These are phyloP conservation scores for Hydroisotoma schaefferi DNA, from an alignment of 2,888 invertebrate species.

Conservation along the genomic window DNA sequence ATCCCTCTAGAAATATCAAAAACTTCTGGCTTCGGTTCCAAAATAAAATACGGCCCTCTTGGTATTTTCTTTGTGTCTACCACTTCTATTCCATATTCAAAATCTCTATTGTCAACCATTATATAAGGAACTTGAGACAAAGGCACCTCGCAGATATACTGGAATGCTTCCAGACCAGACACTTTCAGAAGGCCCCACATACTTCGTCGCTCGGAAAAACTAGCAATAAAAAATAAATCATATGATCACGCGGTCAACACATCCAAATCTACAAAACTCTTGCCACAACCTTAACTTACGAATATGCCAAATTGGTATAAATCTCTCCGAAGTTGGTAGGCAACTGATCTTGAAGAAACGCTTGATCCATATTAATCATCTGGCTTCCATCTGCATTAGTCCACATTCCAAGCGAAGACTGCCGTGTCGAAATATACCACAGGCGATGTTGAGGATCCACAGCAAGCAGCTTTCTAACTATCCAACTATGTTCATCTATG, in stretches of 20 bases:
- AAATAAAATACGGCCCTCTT: slow-evolving; percentile 81
- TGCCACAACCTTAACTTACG: slow-evolving; percentile 53
- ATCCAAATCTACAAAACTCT: neutral
- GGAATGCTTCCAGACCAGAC: slow-evolving; percentile 68
- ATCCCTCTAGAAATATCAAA: slow-evolving; percentile 74
- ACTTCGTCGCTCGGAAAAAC: slow-evolving; percentile 59
- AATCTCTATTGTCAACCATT: slow-evolving; percentile 65
- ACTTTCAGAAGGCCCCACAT: slow-evolving; percentile 83
- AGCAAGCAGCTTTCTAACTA: slow-evolving; percentile 73
- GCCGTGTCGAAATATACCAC: slow-evolving; percentile 70
- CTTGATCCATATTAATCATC: slow-evolving; percentile 72
- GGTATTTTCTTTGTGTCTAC: slow-evolving; percentile 76
- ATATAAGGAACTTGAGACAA: slow-evolving; percentile 68
- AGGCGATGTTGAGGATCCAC: slow-evolving; percentile 79
- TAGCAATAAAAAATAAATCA: slow-evolving; percentile 40
- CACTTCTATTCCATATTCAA: slow-evolving; percentile 80
- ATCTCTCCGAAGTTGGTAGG: slow-evolving; percentile 52
- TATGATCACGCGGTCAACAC: neutral
- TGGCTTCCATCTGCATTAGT: slow-evolving; percentile 76
- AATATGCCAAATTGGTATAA: slow-evolving; percentile 75
- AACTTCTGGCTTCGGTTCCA: slow-evolving; percentile 76
- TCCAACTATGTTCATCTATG: slow-evolving; percentile 81
- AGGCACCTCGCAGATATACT: slow-evolving; percentile 86
- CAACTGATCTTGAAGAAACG: slow-evolving; percentile 64
- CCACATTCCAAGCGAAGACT: slow-evolving; percentile 72